Conservation (phyloP, 1,140 invertebrate genomes). For the Bactericera cockerelli region DNA sequence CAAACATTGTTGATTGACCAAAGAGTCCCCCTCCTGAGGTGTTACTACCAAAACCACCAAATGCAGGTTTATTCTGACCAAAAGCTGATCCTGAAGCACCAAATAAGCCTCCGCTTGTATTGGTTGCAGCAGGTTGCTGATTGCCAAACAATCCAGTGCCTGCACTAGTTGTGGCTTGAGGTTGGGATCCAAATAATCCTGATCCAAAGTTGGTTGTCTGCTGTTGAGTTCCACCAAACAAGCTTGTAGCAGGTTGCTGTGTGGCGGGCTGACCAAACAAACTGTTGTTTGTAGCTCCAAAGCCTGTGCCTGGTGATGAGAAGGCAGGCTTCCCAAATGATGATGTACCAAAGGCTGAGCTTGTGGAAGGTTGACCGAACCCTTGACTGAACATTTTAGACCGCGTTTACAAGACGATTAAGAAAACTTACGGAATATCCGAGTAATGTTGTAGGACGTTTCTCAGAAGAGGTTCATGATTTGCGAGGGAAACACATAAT, state of each 20-base stretch:
- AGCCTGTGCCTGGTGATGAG: constrained; percentile 33
- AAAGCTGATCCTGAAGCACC: constrained; percentile 37
- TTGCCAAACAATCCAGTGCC: constrained; percentile 35
- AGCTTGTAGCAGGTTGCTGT: constrained; percentile 22
- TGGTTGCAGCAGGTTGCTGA: constrained; percentile 22
- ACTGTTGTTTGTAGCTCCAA: constrained; percentile 35
- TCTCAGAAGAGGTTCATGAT: too few species aligned
- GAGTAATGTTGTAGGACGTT: background rate
- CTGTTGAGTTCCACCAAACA: background rate
- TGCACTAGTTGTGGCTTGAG: constrained; percentile 25
- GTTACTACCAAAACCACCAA: constrained; percentile 36
- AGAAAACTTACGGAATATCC: background rate
- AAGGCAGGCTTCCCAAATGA: constrained; percentile 35
- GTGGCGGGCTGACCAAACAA: constrained; percentile 30
- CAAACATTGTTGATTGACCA: constrained; percentile 29
- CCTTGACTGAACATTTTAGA: background rate
- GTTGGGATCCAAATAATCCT: constrained; percentile 24
- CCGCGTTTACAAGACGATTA: too few species aligned
- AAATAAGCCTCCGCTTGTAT: constrained; percentile 35
- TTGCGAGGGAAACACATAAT: too few species aligned
- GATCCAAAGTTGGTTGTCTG: constrained; percentile 11
- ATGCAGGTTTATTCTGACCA: constrained; percentile 40
- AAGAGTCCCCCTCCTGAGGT: constrained; percentile 36
- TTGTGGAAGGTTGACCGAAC: constrained; percentile 1
- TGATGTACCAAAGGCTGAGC: constrained; percentile 30